phyloP scores from a whole-genome alignment of 2,113 vertebrate genomes.

The Cervus canadensis region DNA sequence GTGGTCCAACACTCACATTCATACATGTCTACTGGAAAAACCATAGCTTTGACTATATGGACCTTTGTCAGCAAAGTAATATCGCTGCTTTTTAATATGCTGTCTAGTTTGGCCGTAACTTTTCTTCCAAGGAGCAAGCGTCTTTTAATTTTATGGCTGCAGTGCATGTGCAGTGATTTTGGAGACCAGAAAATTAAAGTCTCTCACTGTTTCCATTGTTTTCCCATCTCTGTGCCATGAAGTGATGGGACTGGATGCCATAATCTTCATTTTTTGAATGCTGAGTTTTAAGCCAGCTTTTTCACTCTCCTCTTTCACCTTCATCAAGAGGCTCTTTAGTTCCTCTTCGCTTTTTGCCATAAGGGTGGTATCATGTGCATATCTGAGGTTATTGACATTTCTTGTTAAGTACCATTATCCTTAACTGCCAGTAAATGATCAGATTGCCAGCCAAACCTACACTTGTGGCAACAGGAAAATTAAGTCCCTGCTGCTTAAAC shows the following conservation, averaged over 20 bases:
- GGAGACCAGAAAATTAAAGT: background rate
- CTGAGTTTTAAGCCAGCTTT: background rate
- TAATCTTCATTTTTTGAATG: background rate
- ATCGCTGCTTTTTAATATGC: background rate
- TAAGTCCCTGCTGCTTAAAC: conserved; percentile 26
- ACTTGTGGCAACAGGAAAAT: background rate
- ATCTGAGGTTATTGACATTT: background rate
- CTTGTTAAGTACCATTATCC: background rate
- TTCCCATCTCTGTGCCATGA: background rate
- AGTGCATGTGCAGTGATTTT: background rate
- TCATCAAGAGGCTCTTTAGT: background rate
- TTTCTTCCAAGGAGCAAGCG: background rate
- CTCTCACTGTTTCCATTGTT: background rate
- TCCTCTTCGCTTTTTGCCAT: background rate
- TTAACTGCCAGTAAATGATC: background rate
- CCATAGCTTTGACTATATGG: background rate
- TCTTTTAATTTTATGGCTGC: background rate
- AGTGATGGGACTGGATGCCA: background rate
- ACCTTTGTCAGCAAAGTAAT: background rate
- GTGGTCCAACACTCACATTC: background rate
- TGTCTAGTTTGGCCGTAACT: background rate
- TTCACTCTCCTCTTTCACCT: background rate
- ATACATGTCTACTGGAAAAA: background rate
- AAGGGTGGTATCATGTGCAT: background rate
- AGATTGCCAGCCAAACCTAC: conserved; percentile 31